Evolutionary conservation across 2,888 invertebrate species (phyloP).

Genomic region (Lasius fuliginosus): DNA sequence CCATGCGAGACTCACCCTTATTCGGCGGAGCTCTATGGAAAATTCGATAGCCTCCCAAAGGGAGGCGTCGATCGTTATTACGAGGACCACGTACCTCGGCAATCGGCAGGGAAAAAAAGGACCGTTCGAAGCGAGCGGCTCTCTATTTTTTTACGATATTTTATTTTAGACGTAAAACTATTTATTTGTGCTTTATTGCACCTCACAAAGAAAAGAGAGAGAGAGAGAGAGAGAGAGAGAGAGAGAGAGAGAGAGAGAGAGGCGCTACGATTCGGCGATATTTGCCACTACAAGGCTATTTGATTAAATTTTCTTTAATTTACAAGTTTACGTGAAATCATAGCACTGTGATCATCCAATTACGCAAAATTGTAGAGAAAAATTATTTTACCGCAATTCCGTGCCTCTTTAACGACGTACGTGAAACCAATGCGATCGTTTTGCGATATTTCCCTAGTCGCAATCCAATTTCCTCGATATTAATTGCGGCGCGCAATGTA

Average conservation of each 20-base stretch:
- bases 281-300: neutral
- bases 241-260: neutral
- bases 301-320: constrained; percentile 4
- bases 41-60: constrained; percentile 65
- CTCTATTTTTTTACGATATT: constrained; percentile 46
- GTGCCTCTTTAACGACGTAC: constrained; percentile 28
- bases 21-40: constrained; percentile 60
- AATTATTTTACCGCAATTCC: neutral
- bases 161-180: constrained; percentile 55
- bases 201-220: constrained; percentile 26
- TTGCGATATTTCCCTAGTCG: constrained; percentile 12
- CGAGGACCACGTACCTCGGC: constrained; percentile 50
- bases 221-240: neutral
- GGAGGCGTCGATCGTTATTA: constrained; percentile 64
- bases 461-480: constrained; percentile 39
- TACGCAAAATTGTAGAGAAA: constrained; percentile 24
- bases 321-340: neutral
- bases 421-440: constrained; percentile 12
- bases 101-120: constrained; percentile 32
- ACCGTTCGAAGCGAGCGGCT: neutral
- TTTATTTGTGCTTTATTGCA: constrained; percentile 58
- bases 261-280: neutral
- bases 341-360: neutral
- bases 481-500: constrained; percentile 23
- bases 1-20: constrained; percentile 58